Conservation (phyloP, 1,140 invertebrate genomes). For the Gonatopus flavifemur region DNA sequence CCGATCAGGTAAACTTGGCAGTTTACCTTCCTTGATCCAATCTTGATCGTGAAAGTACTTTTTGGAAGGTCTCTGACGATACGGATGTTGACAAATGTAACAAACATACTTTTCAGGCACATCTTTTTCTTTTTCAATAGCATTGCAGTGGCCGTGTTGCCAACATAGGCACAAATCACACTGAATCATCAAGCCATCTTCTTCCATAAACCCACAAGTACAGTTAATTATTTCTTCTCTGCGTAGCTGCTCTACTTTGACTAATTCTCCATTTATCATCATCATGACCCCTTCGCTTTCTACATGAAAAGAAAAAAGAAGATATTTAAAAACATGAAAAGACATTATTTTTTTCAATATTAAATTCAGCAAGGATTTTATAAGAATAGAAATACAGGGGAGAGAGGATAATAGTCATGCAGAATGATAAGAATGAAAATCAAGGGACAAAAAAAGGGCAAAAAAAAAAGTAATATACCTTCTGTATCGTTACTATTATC, state of each 20-base stretch:
- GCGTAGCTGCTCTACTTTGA: conserved; percentile 51
- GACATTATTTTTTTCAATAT: background rate
- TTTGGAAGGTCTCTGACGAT: conserved; percentile 67
- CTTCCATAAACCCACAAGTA: conserved; percentile 78
- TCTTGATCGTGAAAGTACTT: conserved; percentile 84
- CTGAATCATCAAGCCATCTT: conserved; percentile 93
- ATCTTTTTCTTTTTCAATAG: conserved; percentile 76
- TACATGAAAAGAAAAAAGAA: conserved; percentile 15
- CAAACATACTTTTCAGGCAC: conserved; percentile 91
- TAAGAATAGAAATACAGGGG: background rate
- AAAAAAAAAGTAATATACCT: conserved; percentile 46
- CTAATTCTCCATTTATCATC: conserved; percentile 53
- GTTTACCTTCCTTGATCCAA: conserved; percentile 79
- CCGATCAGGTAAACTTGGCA: conserved; percentile 62
- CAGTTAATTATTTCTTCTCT: conserved; percentile 85
- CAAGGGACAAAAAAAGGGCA: conserved; percentile 11
- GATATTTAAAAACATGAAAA: background rate
- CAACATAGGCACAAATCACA: conserved; percentile 93
- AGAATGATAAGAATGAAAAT: background rate
- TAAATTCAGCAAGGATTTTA: background rate
- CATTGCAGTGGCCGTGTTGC: conserved; percentile 90
- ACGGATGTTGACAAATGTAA: conserved; percentile 80
- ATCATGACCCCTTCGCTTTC: conserved; percentile 49
- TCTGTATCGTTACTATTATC: conserved; percentile 49
- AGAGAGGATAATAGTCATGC: background rate